Percentiles rank a stretch among this genome's conserved stretches.
Conservation (phyloP, 2,797 vertebrate species). For the Sebastes variabilis region DNA sequence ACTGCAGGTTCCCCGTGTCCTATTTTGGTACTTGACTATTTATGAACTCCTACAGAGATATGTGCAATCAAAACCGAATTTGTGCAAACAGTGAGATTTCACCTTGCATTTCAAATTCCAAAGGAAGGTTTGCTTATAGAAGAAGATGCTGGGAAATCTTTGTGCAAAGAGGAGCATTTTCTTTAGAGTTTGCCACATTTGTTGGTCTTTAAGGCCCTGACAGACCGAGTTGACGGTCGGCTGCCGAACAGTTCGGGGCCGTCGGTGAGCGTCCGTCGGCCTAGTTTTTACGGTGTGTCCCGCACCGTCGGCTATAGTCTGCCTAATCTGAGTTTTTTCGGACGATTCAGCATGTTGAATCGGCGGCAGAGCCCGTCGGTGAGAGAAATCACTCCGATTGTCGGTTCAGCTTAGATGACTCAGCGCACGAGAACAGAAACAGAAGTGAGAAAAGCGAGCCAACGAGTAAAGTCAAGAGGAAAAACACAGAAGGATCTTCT, state of each 20-base stretch:
- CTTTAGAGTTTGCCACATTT: background rate
- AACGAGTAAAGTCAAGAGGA: too few relatives aligned
- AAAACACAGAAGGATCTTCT: too few relatives aligned
- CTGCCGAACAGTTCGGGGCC: too few relatives aligned
- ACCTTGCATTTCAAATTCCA: constrained; percentile 8
- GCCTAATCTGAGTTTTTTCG: too few relatives aligned
- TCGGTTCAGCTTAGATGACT: rapidly evolving
- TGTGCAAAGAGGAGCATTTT: background rate
- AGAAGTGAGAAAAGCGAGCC: too few relatives aligned
- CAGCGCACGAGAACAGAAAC: too few relatives aligned
- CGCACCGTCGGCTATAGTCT: too few relatives aligned
- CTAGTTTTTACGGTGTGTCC: too few relatives aligned
- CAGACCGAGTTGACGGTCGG: rapidly evolving
- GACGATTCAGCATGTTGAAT: too few relatives aligned
- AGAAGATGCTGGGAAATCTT: background rate
- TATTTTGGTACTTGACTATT: constrained; percentile 60
- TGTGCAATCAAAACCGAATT: constrained; percentile 26
- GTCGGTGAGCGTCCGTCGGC: too few relatives aligned
- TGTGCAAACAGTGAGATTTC: constrained; percentile 32
- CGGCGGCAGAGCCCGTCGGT: too few relatives aligned
- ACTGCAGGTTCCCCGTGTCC: constrained; percentile 51
- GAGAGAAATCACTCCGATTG: too few relatives aligned
- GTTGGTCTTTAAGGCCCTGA: background rate
- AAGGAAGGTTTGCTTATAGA: constrained; percentile 21
- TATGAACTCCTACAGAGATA: constrained; percentile 37